Percentiles rank a stretch among this genome's conserved stretches.
These are phyloP conservation scores for Scleropages formosus DNA, from an alignment of 2,797 vertebrate genomes.

Conservation along the genomic window DNA sequence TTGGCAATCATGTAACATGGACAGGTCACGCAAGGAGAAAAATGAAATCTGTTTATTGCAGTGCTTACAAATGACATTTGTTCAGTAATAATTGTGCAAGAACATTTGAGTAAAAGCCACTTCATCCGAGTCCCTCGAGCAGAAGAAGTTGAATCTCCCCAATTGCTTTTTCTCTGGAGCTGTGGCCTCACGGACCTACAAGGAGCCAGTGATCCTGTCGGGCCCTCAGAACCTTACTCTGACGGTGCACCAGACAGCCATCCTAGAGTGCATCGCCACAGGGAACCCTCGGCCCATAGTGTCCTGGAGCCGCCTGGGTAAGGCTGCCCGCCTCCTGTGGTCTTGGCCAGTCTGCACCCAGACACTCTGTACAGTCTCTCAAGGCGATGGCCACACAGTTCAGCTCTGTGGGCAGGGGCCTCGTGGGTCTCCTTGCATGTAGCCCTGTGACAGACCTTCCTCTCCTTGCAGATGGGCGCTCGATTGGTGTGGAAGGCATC, in stretches of 20 bases:
- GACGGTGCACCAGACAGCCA: constrained; percentile 68
- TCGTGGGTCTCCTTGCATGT: no score
- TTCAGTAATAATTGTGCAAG: not conserved
- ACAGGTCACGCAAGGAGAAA: no score
- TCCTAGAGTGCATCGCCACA: constrained; percentile 71
- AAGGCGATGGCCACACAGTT: no score
- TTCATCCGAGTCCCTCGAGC: not conserved
- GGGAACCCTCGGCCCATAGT: constrained; percentile 71
- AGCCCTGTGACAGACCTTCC: not conserved
- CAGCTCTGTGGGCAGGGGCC: not conserved
- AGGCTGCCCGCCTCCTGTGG: constrained; percentile 22
- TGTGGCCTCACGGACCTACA: constrained; percentile 57
- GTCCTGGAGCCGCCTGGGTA: constrained; percentile 75
- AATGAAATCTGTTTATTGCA: not conserved
- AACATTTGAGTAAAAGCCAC: not conserved
- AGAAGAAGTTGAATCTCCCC: not conserved
- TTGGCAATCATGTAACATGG: no score
- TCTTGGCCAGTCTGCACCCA: constrained; percentile 1
- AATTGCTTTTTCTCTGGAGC: constrained; percentile 32
- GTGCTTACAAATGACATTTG: not conserved
- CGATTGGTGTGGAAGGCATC: constrained; percentile 74
- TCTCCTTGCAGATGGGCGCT: constrained; percentile 63
- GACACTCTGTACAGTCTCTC: no score
- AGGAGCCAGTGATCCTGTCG: constrained; percentile 73
- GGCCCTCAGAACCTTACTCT: constrained; percentile 76